These are phyloP conservation scores for Tiaroga cobitis DNA, from an alignment of 2,797 vertebrate species.

Conservation along the genomic window DNA sequence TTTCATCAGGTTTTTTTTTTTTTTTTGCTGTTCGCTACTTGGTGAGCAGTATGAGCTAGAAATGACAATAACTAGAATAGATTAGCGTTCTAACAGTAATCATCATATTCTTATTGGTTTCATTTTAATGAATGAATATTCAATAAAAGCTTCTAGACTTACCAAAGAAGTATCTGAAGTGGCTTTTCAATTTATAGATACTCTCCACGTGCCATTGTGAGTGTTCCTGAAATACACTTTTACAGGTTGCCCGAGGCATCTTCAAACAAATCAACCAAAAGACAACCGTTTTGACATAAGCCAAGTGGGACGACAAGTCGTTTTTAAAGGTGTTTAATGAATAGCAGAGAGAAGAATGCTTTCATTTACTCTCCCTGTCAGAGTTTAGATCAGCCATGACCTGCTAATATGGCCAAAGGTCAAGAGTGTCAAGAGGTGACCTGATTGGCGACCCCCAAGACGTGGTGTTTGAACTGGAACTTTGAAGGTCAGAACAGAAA, in stretches of 20 bases:
- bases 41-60: background rate
- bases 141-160: background rate
- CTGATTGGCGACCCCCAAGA: conserved; percentile 38
- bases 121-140: background rate
- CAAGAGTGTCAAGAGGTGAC: conserved; percentile 51
- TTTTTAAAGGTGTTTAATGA: conserved; percentile 24
- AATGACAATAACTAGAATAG: background rate
- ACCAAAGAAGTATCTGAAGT: background rate
- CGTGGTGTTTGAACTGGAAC: conserved; percentile 57
- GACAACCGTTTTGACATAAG: conserved; percentile 27
- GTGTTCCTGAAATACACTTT: background rate
- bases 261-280: conserved; percentile 51
- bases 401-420: conserved; percentile 49
- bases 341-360: conserved; percentile 44
- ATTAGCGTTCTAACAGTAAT: background rate
- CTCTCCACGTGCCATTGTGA: background rate
- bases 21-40: background rate
- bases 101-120: background rate
- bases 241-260: conserved; percentile 1
- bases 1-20: background rate
- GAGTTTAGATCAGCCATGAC: conserved; percentile 46
- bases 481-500: conserved; percentile 43
- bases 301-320: conserved; percentile 20
- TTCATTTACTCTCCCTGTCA: conserved; percentile 47
- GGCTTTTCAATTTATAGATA: background rate